Base-by-base conservation (phyloP, 2,888 invertebrate species). In the Apamea epomidion region DNA sequence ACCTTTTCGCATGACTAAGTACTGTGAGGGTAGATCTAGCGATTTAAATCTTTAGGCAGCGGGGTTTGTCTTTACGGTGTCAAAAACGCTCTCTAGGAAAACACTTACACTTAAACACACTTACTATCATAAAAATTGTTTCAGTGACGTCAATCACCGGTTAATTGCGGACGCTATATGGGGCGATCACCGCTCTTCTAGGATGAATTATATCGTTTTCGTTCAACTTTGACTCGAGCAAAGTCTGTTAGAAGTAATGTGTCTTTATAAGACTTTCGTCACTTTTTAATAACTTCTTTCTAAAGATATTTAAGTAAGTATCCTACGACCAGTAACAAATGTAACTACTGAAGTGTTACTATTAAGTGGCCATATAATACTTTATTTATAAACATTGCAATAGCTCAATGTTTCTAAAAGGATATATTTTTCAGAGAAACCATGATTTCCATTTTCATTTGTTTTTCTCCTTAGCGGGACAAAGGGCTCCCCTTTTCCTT, bases 171-270 rank as follows among this genome's bases (percentile, higher is more conserved):
- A 37, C 37, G 5, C 42, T 0, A 42, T 42, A 7, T 42, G 37
- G 42, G 10, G 42, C 42, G 42, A 4, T 42, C 8, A 42, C 42
- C 42, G 42, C 42, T 42, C 8, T 42, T 42, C 1, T 10, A 42
- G 42, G 42, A 42, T n/a, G n/a, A 42, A 10, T 42, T 10, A 37
- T 37, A 37, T 42, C 7, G 42, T 42, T 10, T 10, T 42, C 10
- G 10, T 42, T 42, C 42, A 42, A 42, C 18, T 72, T 65, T 25
- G 32, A 32, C 12, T 37, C 18, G 10, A 32, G 48, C 25, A 48
- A 48, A 37, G 18, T 74, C 58, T 58, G 18, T 74, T 32, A 12
- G 48, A 74, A 74, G 32, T 65, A 67, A 65, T 51, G 10, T 51
- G 45, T 48, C 37, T 64, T 32, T 48, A 32, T 25, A 16, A 25